Evolutionary conservation across 2,113 vertebrate species (phyloP).

Genomic region (Piprites chloris): DNA sequence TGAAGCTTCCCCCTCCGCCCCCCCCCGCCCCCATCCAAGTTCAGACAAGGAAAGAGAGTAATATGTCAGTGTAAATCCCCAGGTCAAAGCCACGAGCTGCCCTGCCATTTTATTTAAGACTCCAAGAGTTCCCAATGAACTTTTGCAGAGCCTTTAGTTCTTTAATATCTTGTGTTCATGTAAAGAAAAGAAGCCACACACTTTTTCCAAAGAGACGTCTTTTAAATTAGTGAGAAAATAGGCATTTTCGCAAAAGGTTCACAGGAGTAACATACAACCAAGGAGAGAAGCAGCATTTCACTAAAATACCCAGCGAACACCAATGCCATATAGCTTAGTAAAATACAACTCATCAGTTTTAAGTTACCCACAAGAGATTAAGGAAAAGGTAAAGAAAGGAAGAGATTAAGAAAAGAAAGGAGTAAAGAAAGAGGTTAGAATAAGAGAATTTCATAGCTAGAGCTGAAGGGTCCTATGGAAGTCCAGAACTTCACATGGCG

Average conservation of each 20-base stretch:
- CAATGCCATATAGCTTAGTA: not conserved
- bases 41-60: not conserved
- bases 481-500: not conserved
- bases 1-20: not conserved
- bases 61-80: not conserved
- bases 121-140: not conserved
- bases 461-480: not conserved
- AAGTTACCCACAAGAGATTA: not conserved
- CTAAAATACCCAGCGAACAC: not conserved
- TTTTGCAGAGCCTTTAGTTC: not conserved
- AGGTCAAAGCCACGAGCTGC: not conserved
- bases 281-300: not conserved
- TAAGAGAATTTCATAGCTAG: not conserved
- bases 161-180: not conserved
- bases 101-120: not conserved
- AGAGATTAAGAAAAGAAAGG: not conserved
- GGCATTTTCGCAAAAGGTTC: not conserved
- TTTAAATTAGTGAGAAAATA: not conserved
- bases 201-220: not conserved
- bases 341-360: not conserved
- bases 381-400: not conserved
- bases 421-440: not conserved
- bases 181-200: not conserved
- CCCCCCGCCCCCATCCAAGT: not conserved
- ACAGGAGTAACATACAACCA: not conserved